phyloP scores from a whole-genome alignment of 2,797 vertebrate genomes.

The Zenarchopterus dispar region DNA sequence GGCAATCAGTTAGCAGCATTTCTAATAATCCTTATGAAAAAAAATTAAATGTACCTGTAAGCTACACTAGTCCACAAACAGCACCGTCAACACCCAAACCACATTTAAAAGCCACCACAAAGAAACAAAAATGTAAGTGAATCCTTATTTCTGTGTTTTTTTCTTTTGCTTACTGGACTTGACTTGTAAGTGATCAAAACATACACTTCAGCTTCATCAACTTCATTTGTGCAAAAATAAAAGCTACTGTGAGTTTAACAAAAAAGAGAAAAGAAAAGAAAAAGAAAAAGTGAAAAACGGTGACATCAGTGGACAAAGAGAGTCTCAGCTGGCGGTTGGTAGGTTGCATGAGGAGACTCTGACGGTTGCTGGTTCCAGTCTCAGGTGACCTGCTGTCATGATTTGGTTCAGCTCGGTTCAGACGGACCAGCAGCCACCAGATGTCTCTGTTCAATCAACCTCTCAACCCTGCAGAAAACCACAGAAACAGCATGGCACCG shows the following conservation, averaged over 20 bases:
- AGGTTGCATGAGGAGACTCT: background rate
- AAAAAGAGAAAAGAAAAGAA: slow-evolving; percentile 5
- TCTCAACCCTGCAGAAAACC: slow-evolving; percentile 4
- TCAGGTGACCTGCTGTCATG: slow-evolving; percentile 19
- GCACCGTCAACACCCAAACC: slow-evolving; percentile 27
- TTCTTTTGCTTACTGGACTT: background rate
- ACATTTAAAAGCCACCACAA: background rate
- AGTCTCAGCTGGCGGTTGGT: background rate
- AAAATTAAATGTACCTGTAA: background rate
- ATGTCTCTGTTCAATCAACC: slow-evolving; percentile 58
- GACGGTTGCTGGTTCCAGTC: slow-evolving; percentile 10
- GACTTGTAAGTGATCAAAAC: background rate
- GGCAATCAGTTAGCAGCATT: too few species aligned
- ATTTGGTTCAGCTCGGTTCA: slow-evolving; percentile 18
- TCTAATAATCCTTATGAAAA: background rate
- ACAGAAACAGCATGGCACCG: background rate
- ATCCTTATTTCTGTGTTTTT: background rate
- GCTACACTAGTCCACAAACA: slow-evolving; percentile 16
- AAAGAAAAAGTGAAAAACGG: background rate
- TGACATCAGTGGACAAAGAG: background rate
- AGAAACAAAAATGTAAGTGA: background rate
- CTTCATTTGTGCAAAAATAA: slow-evolving; percentile 28
- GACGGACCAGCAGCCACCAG: slow-evolving; percentile 55
- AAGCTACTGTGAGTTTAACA: background rate
- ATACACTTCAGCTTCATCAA: slow-evolving; percentile 1